A percentile compares a stretch with the other conserved stretches of the same genome.
These are phyloP conservation scores for Caenorhabditis drosophilae DNA, from an alignment of 2,888 invertebrate genomes.

Conservation along the genomic window DNA sequence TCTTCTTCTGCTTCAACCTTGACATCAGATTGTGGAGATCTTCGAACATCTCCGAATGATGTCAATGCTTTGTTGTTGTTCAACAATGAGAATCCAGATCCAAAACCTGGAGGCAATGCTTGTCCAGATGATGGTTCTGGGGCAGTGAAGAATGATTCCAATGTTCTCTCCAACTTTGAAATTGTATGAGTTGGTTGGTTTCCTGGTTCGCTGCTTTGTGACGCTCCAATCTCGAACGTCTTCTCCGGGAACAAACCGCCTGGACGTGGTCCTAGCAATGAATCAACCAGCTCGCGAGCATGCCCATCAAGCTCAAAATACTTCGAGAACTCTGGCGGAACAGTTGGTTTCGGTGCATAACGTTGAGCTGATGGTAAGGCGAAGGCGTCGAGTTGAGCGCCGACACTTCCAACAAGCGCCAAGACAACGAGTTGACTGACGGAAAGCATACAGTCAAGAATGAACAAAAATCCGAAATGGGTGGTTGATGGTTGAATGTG, in stretches of 20 bases:
- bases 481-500: not conserved
- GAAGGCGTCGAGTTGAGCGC: constrained; percentile 54
- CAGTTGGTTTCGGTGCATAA: constrained; percentile 66
- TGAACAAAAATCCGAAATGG: constrained; percentile 18
- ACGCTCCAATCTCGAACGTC: constrained; percentile 63
- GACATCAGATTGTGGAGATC: constrained; percentile 36
- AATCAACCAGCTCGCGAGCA: constrained; percentile 67
- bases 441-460: constrained; percentile 35
- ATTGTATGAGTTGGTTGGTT: constrained; percentile 50
- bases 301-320: constrained; percentile 69
- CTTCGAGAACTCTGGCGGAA: constrained; percentile 65
- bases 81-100: constrained; percentile 64
- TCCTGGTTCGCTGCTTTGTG: constrained; percentile 22
- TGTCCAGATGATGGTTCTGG: constrained; percentile 53
- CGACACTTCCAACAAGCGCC: constrained; percentile 18
- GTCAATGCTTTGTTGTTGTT: constrained; percentile 60
- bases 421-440: constrained; percentile 32
- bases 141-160: constrained; percentile 66
- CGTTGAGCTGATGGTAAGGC: constrained; percentile 53
- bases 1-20: constrained; percentile 35
- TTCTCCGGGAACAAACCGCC: constrained; percentile 69
- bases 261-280: constrained; percentile 67
- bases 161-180: constrained; percentile 59
- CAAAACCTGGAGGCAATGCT: constrained; percentile 65
- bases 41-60: constrained; percentile 51